A percentile compares a stretch with the other conserved stretches of the same genome.
Evolutionary conservation across 2,888 invertebrate genomes (phyloP).

Genomic region (Vannuccia rotundouncinata): DNA sequence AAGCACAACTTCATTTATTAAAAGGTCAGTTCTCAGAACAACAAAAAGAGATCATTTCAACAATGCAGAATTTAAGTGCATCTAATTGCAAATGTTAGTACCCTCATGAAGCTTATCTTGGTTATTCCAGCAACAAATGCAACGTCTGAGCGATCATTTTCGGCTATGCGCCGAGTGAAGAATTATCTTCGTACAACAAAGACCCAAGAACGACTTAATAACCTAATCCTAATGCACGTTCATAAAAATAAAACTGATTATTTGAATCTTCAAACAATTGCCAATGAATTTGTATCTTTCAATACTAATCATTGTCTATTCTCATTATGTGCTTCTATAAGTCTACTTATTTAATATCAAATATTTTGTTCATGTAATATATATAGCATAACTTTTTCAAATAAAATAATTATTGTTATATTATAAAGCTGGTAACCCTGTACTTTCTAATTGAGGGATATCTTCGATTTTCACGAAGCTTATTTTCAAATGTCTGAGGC

Average conservation of each 20-base stretch:
- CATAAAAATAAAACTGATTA: slow-evolving; percentile 15
- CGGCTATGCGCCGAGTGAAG: slow-evolving; percentile 4
- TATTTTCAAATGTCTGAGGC: too few relatives aligned
- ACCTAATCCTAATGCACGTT: slow-evolving; percentile 1
- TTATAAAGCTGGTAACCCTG: too few relatives aligned
- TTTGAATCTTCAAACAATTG: neutral
- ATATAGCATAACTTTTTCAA: too few relatives aligned
- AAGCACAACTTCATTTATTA: slow-evolving; percentile 19
- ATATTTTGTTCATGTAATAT: too few relatives aligned
- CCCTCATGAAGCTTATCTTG: slow-evolving; percentile 24
- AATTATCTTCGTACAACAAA: slow-evolving; percentile 4
- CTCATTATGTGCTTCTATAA: too few relatives aligned
- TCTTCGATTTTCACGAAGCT: too few relatives aligned
- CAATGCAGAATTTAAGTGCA: slow-evolving; percentile 16
- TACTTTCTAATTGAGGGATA: too few relatives aligned
- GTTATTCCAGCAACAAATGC: slow-evolving; percentile 10
- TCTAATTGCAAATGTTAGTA: slow-evolving; percentile 21
- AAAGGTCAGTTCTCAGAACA: slow-evolving; percentile 16
- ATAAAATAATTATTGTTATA: too few relatives aligned
- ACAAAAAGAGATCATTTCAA: neutral
- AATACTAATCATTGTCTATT: too few relatives aligned
- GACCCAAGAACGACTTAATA: slow-evolving; percentile 7
- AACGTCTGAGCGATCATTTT: neutral
- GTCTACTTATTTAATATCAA: too few relatives aligned
- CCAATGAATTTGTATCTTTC: slow-evolving; percentile 3